Conservation (phyloP, 37 sponge, comb jelly and placozoan species). For the Cladorhizidae sp. region DNA sequence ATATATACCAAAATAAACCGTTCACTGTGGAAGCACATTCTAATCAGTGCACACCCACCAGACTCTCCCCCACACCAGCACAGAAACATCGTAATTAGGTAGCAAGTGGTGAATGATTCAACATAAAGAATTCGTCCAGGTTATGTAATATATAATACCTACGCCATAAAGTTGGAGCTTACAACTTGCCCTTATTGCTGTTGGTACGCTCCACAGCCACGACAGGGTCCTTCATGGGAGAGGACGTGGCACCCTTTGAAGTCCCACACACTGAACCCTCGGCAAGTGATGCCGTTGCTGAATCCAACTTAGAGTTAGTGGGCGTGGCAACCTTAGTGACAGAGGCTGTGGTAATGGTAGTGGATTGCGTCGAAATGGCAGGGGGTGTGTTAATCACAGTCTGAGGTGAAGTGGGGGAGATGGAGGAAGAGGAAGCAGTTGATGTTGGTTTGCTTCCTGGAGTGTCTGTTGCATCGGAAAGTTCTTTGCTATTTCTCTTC, state of each 20-base stretch:
- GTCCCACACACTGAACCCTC: background rate
- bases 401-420: background rate
- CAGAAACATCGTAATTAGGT: too few species aligned
- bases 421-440: background rate
- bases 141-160: too few species aligned
- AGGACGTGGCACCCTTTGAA: conserved; percentile 9
- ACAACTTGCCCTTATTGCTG: too few species aligned
- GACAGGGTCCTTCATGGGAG: conserved; percentile 1
- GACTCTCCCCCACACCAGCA: too few species aligned
- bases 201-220: too few species aligned
- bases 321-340: background rate
- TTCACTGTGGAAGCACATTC: background rate
- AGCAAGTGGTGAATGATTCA: too few species aligned
- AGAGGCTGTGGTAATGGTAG: too few species aligned
- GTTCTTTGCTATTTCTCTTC: conserved; percentile 18
- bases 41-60: too few species aligned
- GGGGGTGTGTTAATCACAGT: background rate
- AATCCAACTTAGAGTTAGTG: background rate
- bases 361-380: background rate
- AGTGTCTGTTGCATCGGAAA: background rate
- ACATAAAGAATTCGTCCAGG: too few species aligned
- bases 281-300: background rate
- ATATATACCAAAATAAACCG: too few species aligned
- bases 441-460: background rate
- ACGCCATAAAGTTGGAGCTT: too few species aligned